Base-by-base conservation (phyloP, 2,797 vertebrate genomes). In the Phalloptychus januarius region DNA sequence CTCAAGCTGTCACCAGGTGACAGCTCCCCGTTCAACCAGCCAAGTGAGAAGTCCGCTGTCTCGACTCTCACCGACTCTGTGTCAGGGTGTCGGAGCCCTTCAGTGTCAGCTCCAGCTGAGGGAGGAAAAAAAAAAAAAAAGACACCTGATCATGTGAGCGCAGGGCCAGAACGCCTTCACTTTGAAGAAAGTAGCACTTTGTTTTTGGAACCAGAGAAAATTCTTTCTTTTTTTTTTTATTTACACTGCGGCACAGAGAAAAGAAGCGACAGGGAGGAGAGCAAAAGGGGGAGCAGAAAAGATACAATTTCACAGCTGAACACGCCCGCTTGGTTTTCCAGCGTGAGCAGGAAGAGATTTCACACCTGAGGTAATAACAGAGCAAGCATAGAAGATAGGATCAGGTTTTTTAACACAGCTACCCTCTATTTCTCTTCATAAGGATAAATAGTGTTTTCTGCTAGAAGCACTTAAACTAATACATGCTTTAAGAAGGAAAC, bases 221-320 rank as follows among this genome's bases (percentile, higher is more conserved):
- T 65, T 50, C 7, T 7, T 48, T 20, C 1, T 20, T 18, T 7
- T 74, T 7, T 12, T 44, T 81, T 79, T 80, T 61, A 16, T 71
- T 77, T 81, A 78, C 54, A 1, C 5, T 45, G n/a, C 76, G 79
- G 83, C 83, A 85, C 25, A 2, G 76, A 63, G 71, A 28, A 56
- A 52, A 44, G 73, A 46, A 75, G 81, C 63, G 56, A 75, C 72
- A 42, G 63, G 75, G 75, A 80, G 82, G 87, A 56, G 46, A 76
- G 78, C 2, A 54, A n/a, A n/a, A n/a, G 78, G 48, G 77, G 75
- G 74, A 81, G 90, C 85, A 88, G 87, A 90, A 86, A 90, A 94
- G 87, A 93, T 88, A 94, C 91, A 94, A 95, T 95, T 94, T 95
- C 94, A 95, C 94, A 95, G 95, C 89, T 89, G 93, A 95, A 86